Evolutionary conservation across 53 echinoderm and acorn worm species (phyloP), one percentile per base, ranked within the genome.

Genomic region (Apostichopus leukothele): DNA sequence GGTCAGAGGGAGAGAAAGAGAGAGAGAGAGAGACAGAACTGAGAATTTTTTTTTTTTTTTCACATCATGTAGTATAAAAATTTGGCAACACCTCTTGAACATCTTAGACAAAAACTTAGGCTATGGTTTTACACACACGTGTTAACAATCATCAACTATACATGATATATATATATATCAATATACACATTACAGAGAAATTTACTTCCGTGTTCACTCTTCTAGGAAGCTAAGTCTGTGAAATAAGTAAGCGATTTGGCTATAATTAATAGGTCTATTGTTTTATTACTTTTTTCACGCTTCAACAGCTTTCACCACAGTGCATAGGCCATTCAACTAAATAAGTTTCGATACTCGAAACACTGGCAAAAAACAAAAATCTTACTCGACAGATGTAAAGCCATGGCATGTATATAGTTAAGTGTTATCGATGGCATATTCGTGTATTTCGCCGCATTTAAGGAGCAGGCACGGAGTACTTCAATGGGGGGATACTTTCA

Each of bases 191-290:
- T 7, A 9, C 7, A 57, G 57, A 9, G 10, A 57, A 57, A 57
- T 18, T 19, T 81, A 81, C 81, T 81, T 81, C 81, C 81, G 81
- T 25, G 81, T 81, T 81, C 60, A 21, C 59, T 59, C 20, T 80
- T 81, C 55, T 77, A 6, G 77, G 77, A 77, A 77, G 77, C 0
- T 55, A 54, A 81, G 59, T 59, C 81, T 22, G 23, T 81, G 54
- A 81, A 81, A 81, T 81, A 81, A 81, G 81, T 81, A 55, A 81
- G 53, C 81, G 59, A 81, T 81, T 81, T 81, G 54, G 55, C 21
- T 23, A 59, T 81, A 81, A 81, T 81, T 81, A 81, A 22, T 59
- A 53, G 59, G 22, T 16, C 81, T 81, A 81, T 81, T 81, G 81
- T 81, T 81, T 81, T 21, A 81, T 81, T 18, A 81, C 81, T 81